Base-by-base conservation (phyloP, 2,888 invertebrate species). In the Latheticus oryzae region DNA sequence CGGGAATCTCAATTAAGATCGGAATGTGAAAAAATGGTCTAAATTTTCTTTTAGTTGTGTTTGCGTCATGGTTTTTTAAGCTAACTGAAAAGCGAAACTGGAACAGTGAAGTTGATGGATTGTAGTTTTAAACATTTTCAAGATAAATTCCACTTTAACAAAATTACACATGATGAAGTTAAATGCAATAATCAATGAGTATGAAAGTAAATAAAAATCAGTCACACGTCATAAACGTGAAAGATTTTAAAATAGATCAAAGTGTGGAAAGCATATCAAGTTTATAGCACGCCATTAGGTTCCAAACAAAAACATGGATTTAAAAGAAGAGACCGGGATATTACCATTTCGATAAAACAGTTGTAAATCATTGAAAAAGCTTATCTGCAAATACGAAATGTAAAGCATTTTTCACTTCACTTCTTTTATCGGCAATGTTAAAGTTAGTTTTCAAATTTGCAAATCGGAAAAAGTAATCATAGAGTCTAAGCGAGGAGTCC, bases 351-450 rank as follows among this genome's bases (percentile, higher is more conserved):
- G 55, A 55, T 55, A 48, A 55, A 55, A 30, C 33, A 8, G 45
- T 45, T 51, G 47, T 58, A 58, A 58, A 58, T 58, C 52, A 58
- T 35, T 51, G 12, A 33, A 43, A 50, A 51, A 16, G 51, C 45
- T 51, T 57, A 57, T 57, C 51, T 43, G 32, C 17, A 57, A 51
- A 51, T 48, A 56, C 30, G 23, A 37, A 51, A 51, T 57, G 21
- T 40, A 30, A 40, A 40, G 51, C 51, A 57, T 51, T 57, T 57
- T 57, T 57, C 51, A 51, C 57, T 51, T 51, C 26, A 51, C 5
- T 55, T 38, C 48, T 13, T 40, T 55, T 56, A 56, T 56, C 48
- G 21, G 45, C 12, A n/a, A 15, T 37, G 35, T 47, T 48, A 38
- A 38, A 32, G 42, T 47, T 43, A 50, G 57, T 58, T 52, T 58